Evolutionary conservation across 2,797 vertebrate genomes (phyloP).

Genomic region (Champsocephalus esox): DNA sequence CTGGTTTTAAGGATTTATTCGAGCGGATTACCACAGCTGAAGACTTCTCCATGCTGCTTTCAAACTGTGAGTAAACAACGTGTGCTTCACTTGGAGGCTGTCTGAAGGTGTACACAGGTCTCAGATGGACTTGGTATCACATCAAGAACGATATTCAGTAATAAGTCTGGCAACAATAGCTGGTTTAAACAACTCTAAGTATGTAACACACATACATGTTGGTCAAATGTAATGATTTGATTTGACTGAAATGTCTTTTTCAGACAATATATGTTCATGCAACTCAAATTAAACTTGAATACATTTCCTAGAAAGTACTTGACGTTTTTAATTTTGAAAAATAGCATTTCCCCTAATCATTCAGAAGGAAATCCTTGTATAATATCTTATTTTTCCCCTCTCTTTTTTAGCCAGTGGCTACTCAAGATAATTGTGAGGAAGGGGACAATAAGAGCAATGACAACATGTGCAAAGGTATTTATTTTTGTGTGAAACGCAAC

Average conservation of each 20-base stretch:
- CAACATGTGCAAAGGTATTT: slow-evolving; percentile 68
- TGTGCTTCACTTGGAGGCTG: too few relatives aligned
- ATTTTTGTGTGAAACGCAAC: neutral
- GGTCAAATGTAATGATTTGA: neutral
- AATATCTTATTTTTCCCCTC: neutral
- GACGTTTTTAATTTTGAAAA: neutral
- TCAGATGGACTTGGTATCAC: too few relatives aligned
- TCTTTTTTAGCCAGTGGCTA: slow-evolving; percentile 84
- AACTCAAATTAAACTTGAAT: neutral
- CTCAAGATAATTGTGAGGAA: slow-evolving; percentile 83
- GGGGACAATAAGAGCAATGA: slow-evolving; percentile 56
- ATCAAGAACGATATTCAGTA: too few relatives aligned
- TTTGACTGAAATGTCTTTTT: neutral
- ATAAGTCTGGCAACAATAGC: too few relatives aligned
- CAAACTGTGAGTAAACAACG: too few relatives aligned
- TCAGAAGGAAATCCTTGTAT: neutral
- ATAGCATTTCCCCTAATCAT: neutral
- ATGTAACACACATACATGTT: too few relatives aligned
- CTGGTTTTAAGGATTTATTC: too few relatives aligned
- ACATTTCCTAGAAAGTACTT: neutral
- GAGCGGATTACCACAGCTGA: too few relatives aligned
- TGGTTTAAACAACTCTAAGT: too few relatives aligned
- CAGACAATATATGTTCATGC: neutral
- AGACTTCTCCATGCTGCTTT: too few relatives aligned
- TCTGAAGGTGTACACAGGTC: too few relatives aligned